Evolutionary conservation across 2,113 vertebrate species (phyloP), one percentile per base, ranked within the genome.

Genomic region (Alaudala cheleensis): DNA sequence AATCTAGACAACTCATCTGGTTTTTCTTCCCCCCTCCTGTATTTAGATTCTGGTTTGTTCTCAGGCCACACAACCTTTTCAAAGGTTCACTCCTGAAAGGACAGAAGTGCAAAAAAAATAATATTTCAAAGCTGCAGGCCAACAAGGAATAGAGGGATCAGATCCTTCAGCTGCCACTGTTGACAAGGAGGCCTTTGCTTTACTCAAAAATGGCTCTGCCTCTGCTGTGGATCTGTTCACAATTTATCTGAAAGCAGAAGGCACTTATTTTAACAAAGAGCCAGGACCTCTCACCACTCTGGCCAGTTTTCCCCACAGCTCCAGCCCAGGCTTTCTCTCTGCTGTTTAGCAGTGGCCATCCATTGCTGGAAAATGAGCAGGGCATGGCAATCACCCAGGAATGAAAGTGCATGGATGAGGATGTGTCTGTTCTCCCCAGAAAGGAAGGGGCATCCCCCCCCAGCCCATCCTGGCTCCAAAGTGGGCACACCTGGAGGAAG

Each of bases 41-140:
- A 61, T 88, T 93, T 96, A 92, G 82, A 81, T 86, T 60, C 80
- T 50, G 29, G 64, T 78, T 93, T 72, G 42, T 51, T 95, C 54
- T 92, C 45, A 67, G 20, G 67, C 77, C 1, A 0, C 7, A 11
- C 65, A 96, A 95, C 90, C 78, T 96, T 95, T 93, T 54, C 85
- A 77, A 93, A 90, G 72, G 61, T 93, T 86, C 37, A 16, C n/a
- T 90, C 40, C 57, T 77, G 62, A 89, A 94, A 91, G 31, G n/a
- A 91, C 11, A 12, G 13, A 81, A 83, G 51, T 54, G 44, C 33
- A 76, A 88, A 81, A 81, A 90, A 95, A 83, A 19, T 3, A 77
- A 56, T 25, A 18, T 73, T 65, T 79, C 66, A 90, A 91, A 83
- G 40, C 61, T 57, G 25, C 49, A 40, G 34, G 29, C 45, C 69